Base-by-base conservation (phyloP, 2,888 invertebrate species). In the Azorinus chamasolen region DNA sequence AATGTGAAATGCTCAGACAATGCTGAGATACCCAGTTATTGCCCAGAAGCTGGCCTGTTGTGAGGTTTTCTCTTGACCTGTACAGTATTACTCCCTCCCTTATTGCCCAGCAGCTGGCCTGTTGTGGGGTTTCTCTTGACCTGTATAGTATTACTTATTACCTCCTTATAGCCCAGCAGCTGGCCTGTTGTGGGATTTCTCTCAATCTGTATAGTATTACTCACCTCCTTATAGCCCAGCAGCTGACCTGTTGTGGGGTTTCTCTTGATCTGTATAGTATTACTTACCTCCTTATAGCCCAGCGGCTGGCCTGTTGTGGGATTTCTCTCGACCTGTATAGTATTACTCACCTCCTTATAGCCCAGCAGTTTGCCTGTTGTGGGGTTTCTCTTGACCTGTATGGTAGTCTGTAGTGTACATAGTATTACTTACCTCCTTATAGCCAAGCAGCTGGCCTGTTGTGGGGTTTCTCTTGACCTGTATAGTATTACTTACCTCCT, bases 201-300 rank as follows among this genome's bases (percentile, higher is more conserved):
- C 79, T 95, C 94, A 2, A 95, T 95, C 95, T 95, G 88, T 58
- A 93, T 91, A 0, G 88, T 90, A 12, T n/a, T n/a, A n/a, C n/a
- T n/a, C n/a, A n/a, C 92, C 89, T 93, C 93, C 59, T 87, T 90
- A 74, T 96, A 96, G 80, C 96, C 95, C 8, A 95, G 93, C 74
- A 97, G 95, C 91, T 96, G 94, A 4, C 97, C 97, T 0, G 96
- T 96, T 37, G 95, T 94, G 0, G 95, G 95, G 93, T 97, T 96
- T 86, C 97, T 94, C 79, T 95, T 94, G 2, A 95, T 95, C 95
- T 95, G 88, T 58, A 93, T 91, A 0, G 88, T 90, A 12, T n/a
- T n/a, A n/a, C n/a, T n/a, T n/a, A n/a, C 92, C 89, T 93, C 93
- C 59, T 87, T 90, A 74, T 96, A 96, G 80, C 96, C 95, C 8